Percentiles rank a stretch among this genome's conserved stretches.
phyloP scores from a whole-genome alignment of 1,140 invertebrate genomes.

The Trigoniulus corallinus region DNA sequence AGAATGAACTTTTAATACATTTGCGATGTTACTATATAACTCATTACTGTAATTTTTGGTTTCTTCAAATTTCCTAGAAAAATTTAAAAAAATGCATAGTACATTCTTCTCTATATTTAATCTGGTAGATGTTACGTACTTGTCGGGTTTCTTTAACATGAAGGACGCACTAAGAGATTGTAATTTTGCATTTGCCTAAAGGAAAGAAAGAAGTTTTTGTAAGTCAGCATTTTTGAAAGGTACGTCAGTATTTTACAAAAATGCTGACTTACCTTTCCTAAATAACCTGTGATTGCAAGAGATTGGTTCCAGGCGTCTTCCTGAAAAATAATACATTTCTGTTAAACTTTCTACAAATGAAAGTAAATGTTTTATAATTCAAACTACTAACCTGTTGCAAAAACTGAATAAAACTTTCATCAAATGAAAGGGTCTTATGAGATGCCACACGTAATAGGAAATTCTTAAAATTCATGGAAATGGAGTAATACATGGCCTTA shows the following conservation, averaged over 20 bases:
- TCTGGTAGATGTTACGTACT: constrained; percentile 14
- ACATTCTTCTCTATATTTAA: not conserved
- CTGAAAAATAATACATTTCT: constrained; percentile 11
- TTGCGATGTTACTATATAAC: constrained; percentile 39
- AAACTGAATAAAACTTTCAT: constrained; percentile 57
- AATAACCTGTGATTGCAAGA: constrained; percentile 38
- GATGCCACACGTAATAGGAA: constrained; percentile 56
- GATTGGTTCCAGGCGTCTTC: constrained; percentile 55
- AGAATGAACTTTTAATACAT: constrained; percentile 23
- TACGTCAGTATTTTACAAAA: not conserved
- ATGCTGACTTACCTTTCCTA: constrained; percentile 34
- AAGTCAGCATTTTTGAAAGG: constrained; percentile 14
- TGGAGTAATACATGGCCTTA: not conserved
- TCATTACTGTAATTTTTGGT: constrained; percentile 57
- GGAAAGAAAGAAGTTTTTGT: constrained; percentile 35
- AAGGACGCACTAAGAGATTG: constrained; percentile 55
- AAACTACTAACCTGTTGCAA: constrained; percentile 38
- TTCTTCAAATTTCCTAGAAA: constrained; percentile 42
- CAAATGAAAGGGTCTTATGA: constrained; percentile 51
- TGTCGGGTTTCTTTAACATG: constrained; percentile 51
- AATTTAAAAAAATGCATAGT: constrained; percentile 4
- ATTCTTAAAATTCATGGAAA: constrained; percentile 30
- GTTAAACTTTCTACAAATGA: constrained; percentile 4
- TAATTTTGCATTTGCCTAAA: constrained; percentile 54
- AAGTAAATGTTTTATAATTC: constrained; percentile 2